Conservation (phyloP, 2,113 vertebrate genomes). For the Hylia prasina region DNA sequence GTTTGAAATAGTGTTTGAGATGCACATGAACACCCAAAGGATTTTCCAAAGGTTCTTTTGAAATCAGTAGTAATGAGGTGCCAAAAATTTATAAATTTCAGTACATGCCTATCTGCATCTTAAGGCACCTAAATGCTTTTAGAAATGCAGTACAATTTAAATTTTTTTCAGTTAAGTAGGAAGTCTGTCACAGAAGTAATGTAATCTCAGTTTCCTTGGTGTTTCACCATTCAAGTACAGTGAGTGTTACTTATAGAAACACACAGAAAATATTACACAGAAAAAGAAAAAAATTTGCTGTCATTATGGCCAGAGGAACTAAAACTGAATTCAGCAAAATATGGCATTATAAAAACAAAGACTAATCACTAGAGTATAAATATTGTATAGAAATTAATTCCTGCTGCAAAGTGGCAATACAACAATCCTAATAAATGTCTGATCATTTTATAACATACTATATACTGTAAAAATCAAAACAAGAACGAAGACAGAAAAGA, state of each 20-base stretch:
- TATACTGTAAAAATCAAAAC: neutral
- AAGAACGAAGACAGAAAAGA: neutral
- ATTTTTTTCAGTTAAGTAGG: neutral
- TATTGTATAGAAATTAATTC: neutral
- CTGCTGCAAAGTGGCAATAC: neutral
- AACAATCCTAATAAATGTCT: neutral
- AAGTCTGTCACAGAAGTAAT: neutral
- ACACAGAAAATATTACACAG: neutral
- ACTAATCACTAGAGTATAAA: neutral
- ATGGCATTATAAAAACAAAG: neutral
- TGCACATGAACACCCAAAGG: neutral
- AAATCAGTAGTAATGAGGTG: neutral
- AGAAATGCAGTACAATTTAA: neutral
- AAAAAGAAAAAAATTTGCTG: neutral
- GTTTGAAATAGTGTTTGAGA: neutral
- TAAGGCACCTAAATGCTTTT: neutral
- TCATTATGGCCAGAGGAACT: neutral
- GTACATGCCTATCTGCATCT: neutral
- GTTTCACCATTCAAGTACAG: neutral
- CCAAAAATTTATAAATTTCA: neutral
- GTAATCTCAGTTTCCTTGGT: neutral
- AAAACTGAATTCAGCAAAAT: neutral
- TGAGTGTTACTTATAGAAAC: neutral
- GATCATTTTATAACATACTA: neutral
- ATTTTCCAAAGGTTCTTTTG: neutral